A percentile compares a stretch with the other conserved stretches of the same genome.
These are phyloP conservation scores for Pholis gunnellus DNA, from an alignment of 2,113 vertebrate genomes.

Conservation along the genomic window DNA sequence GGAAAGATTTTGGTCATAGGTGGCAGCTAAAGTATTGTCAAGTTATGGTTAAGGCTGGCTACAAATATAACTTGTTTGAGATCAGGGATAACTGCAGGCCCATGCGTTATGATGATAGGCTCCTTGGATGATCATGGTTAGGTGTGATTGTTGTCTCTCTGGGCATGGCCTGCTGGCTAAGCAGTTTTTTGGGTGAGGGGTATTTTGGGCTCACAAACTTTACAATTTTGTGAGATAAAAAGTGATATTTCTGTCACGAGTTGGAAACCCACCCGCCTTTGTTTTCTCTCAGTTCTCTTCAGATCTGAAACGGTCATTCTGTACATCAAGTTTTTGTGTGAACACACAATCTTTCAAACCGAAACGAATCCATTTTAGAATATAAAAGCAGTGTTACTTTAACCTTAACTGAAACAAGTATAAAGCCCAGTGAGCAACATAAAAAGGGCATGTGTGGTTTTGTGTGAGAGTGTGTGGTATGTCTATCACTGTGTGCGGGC, in stretches of 20 bases:
- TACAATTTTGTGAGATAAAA: background rate
- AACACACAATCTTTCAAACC: slow-evolving; percentile 1
- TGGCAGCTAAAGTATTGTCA: slow-evolving; percentile 5
- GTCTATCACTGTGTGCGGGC: slow-evolving; percentile 65
- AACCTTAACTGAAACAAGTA: slow-evolving; percentile 7
- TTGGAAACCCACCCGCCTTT: background rate
- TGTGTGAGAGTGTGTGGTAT: slow-evolving; percentile 53
- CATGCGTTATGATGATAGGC: background rate
- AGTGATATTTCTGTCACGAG: background rate
- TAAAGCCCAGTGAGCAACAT: slow-evolving; percentile 4
- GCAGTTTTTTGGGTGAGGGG: background rate
- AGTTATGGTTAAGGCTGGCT: background rate
- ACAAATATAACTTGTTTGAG: background rate
- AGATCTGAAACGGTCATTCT: background rate
- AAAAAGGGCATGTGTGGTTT: slow-evolving; percentile 40
- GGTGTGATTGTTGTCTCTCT: slow-evolving; percentile 5
- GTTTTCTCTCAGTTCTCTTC: background rate
- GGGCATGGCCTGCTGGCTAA: background rate
- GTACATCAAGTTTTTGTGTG: background rate
- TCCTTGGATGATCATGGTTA: background rate
- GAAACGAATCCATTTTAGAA: slow-evolving; percentile 14
- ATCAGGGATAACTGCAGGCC: background rate
- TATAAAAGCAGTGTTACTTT: background rate
- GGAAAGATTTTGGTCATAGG: background rate
- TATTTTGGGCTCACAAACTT: background rate